phyloP scores from a whole-genome alignment of 2,888 invertebrate species.

The Dermolepida albohirtum region DNA sequence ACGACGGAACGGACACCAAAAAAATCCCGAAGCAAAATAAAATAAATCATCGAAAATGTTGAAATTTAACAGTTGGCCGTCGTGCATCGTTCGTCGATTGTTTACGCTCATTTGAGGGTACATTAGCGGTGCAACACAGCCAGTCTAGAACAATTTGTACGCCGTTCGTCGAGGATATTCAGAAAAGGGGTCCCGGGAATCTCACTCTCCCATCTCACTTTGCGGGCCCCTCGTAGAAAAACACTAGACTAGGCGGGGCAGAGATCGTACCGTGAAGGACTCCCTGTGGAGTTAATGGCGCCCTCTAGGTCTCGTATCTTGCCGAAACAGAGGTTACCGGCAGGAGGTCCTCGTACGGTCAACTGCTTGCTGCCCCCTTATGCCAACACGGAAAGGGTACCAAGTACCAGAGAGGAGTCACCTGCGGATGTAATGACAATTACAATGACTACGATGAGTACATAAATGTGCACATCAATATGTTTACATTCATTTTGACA shows the following conservation, averaged over 20 bases:
- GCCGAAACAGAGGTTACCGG: conserved; percentile 59
- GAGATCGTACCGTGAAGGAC: conserved; percentile 53
- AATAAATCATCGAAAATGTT: conserved; percentile 26
- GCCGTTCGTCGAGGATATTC: conserved; percentile 1
- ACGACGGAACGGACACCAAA: conserved; percentile 1
- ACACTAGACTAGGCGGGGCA: conserved; percentile 59
- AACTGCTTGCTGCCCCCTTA: conserved; percentile 31
- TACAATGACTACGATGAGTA: too few species aligned
- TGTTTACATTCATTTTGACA: too few species aligned
- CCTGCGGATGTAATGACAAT: conserved; percentile 17
- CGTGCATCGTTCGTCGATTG: conserved; percentile 33
- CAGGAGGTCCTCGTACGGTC: conserved; percentile 49
- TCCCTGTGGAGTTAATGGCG: conserved; percentile 61
- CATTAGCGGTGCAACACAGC: conserved; percentile 30
- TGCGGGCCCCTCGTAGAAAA: conserved; percentile 26
- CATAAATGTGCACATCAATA: too few species aligned
- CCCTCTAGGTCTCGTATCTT: conserved; percentile 59
- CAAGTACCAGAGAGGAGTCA: conserved; percentile 8
- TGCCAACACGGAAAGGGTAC: conserved; percentile 26
- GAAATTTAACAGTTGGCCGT: conserved; percentile 34
- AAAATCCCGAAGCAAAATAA: conserved; percentile 18
- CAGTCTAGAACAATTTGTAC: conserved; percentile 37
- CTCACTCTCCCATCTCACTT: not conserved
- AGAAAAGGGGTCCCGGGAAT: not conserved
- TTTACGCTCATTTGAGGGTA: conserved; percentile 38